Evolutionary conservation across 2,113 vertebrate species (phyloP), one percentile per base, ranked within the genome.

Genomic region (Hypanus sabinus): DNA sequence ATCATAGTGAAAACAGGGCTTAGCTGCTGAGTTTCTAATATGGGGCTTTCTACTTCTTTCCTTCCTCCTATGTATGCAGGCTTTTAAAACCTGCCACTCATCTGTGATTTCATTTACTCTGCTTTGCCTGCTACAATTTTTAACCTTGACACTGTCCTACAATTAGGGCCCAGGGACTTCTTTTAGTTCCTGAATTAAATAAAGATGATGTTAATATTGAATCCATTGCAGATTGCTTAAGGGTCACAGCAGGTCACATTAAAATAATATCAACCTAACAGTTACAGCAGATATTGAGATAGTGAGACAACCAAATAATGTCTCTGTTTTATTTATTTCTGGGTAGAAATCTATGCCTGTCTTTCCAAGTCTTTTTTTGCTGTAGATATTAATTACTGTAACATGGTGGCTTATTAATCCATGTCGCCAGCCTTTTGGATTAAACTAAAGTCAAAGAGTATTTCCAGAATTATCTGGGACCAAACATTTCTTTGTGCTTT

Each of bases 131-230:
- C 57, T 65, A 68, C 60, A 16, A 30, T 65, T 68, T 68, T 68
- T 90, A 30, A 90, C 60, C 60, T 90, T 90, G 85, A 18, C 30
- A 3, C 14, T 68, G 60, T 68, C 85, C 60, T 20, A 62, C 22
- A 65, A n/a, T 20, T 12, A 33, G 16, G 62, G 85, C n/a, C 60
- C 14, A 90, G 85, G 85, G 30, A 60, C 85, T 87, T 87, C 57
- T 88, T 33, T 5, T 65, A 62, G 30, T 65, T 88, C 30, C 85
- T 90, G 57, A 90, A 68, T 90, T 65, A 90, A 90, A 90, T 90
- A 90, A 90, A 68, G 85, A 90, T 90, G 85, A 90, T 68, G 85
- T 65, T 90, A 68, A 65, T n/a, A 65, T 90, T 90, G 85, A 60
- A 90, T 90, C 6, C 65, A 60, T 65, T 90, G 57, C 83, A 88